Evolutionary conservation across 2,797 vertebrate genomes (phyloP), one percentile per base, ranked within the genome.

Genomic region (Erethizon dorsatum): DNA sequence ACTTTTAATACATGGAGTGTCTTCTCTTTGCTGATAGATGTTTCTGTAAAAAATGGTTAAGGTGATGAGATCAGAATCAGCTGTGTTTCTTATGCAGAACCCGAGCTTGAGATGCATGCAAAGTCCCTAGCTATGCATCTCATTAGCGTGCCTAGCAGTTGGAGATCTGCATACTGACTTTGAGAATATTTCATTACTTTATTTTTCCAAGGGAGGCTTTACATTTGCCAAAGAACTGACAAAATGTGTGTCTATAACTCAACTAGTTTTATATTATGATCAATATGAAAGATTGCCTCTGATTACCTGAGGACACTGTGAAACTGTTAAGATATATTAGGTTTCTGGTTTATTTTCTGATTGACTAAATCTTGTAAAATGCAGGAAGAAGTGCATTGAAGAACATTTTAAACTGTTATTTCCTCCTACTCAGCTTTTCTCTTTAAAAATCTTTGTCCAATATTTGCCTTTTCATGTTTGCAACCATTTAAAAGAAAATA

Each of bases 261-360:
- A 96, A 80, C 91, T 98, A 83, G 77, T 97, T 98, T 98, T 98
- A 93, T 97, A 92, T 97, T 98, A 96, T 96, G 83, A 95, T 98
- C 97, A 97, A 98, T 98, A 96, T 96, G 97, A 97, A 98, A 97
- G 93, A 93, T 96, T 97, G 85, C 97, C 97, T 97, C 95, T 97
- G 97, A 98, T 97, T 97, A 98, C 97, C 97, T 88, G 75, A 97
- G 95, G 95, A 83, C 52, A 92, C 82, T 85, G 2, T 97, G 89
- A 96, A 96, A 92, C 95, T 97, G 97, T 97, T 96, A 92, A 93
- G 83, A 88, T 97, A 94, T 90, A 97, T 96, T 97, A 82, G 97
- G 9, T 93, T 97, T 96, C 90, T 52, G 95, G 98, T 98, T 98
- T 98, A 97, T 98, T 98, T 98, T 98, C 89, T 96, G 71, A 98